Percentiles rank a stretch among this genome's conserved stretches.
phyloP scores from a whole-genome alignment of 2,888 invertebrate species.

The Dendrolimus houi region DNA sequence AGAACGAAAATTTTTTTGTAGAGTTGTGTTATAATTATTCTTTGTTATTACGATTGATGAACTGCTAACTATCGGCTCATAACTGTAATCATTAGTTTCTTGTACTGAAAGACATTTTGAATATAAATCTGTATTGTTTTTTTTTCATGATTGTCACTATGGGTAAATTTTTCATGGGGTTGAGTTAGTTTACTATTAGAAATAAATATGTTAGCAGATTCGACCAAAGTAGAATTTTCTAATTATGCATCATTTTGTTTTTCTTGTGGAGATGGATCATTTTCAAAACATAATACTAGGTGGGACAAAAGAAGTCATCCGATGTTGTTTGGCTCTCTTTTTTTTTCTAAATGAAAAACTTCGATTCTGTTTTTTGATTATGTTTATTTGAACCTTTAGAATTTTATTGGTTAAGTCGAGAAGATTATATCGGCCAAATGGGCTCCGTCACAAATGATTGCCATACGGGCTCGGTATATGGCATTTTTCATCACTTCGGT shows the following conservation, averaged over 20 bases:
- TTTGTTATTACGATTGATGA: slow-evolving; percentile 1
- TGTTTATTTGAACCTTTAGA: too few relatives aligned
- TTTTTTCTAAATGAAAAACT: too few relatives aligned
- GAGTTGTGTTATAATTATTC: too few relatives aligned
- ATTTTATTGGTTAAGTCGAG: too few relatives aligned
- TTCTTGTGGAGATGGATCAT: slow-evolving; percentile 2
- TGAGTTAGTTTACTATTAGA: slow-evolving; percentile 1
- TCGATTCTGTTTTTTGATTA: too few relatives aligned
- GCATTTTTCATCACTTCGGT: too few relatives aligned
- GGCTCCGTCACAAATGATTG: too few relatives aligned
- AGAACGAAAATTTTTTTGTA: too few relatives aligned
- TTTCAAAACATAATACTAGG: not conserved
- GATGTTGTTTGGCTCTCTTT: too few relatives aligned
- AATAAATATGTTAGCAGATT: slow-evolving; percentile 1
- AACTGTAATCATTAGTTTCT: slow-evolving; percentile 1
- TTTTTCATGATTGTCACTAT: not conserved
- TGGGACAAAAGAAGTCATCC: too few relatives aligned
- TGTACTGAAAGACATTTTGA: slow-evolving; percentile 1
- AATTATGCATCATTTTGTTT: slow-evolving; percentile 1
- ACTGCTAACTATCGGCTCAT: slow-evolving; percentile 1
- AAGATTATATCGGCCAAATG: too few relatives aligned
- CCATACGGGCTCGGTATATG: too few relatives aligned
- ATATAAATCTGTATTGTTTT: slow-evolving; percentile 1
- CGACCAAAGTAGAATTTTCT: slow-evolving; percentile 1
- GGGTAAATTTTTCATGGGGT: not conserved